Percentiles rank a stretch among this genome's conserved stretches.
phyloP scores from a whole-genome alignment of 2,888 invertebrate genomes.

The Tetragonisca angustula region DNA sequence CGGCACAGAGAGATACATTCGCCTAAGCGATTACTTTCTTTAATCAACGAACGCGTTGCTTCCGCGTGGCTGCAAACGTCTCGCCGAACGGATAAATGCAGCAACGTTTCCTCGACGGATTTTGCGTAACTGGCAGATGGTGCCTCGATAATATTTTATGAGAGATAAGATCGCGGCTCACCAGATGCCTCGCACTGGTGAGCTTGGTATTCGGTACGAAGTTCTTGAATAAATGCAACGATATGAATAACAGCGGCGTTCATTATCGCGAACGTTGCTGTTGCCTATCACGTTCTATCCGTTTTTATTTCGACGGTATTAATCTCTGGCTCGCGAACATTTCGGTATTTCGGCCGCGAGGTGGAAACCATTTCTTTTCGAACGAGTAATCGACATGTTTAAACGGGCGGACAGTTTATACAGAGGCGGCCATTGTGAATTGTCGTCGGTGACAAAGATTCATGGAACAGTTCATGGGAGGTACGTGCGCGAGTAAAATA shows the following conservation, averaged over 20 bases:
- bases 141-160: slow-evolving; percentile 67
- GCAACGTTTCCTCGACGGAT: slow-evolving; percentile 59
- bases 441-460: neutral
- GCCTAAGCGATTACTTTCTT: slow-evolving; percentile 54
- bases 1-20: slow-evolving; percentile 21
- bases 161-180: slow-evolving; percentile 62
- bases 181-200: slow-evolving; percentile 53
- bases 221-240: slow-evolving; percentile 50
- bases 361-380: too few species aligned
- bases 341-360: slow-evolving; percentile 11
- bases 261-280: slow-evolving; percentile 24
- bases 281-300: neutral
- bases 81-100: slow-evolving; percentile 60
- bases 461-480: neutral
- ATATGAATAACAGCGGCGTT: slow-evolving; percentile 46
- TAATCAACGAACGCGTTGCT: slow-evolving; percentile 56
- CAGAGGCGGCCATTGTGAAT: neutral
- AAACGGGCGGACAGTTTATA: too few species aligned
- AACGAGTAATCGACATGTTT: neutral
- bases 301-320: slow-evolving; percentile 37
- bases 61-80: slow-evolving; percentile 46
- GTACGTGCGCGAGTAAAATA: neutral
- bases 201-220: slow-evolving; percentile 37
- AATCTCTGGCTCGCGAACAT: slow-evolving; percentile 23
- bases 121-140: slow-evolving; percentile 68